These are phyloP conservation scores for Florisuga fusca DNA, from an alignment of 2,797 vertebrate species.

Conservation along the genomic window DNA sequence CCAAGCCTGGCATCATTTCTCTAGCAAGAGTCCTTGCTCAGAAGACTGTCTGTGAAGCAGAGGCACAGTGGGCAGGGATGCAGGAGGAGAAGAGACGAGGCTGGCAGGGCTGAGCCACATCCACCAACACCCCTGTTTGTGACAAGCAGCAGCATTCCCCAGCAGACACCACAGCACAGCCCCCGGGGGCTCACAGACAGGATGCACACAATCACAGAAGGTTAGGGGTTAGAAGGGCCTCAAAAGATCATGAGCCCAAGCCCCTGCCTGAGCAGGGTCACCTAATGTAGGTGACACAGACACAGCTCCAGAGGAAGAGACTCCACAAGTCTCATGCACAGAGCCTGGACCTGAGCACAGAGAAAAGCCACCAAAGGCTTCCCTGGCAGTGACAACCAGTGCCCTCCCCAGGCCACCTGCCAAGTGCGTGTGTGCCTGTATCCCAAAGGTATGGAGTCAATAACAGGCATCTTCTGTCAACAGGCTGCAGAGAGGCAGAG, in stretches of 20 bases:
- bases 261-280: no score
- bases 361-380: neutral
- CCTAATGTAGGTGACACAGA: no score
- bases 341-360: neutral
- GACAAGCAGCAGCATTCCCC: neutral
- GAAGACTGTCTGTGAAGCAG: rapidly evolving
- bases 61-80: neutral
- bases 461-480: neutral
- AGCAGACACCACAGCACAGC: neutral
- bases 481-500: rapidly evolving
- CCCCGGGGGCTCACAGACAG: rapidly evolving
- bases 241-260: no score
- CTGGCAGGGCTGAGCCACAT: rapidly evolving
- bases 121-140: neutral
- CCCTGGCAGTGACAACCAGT: rapidly evolving
- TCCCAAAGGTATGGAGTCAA: neutral
- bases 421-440: rapidly evolving
- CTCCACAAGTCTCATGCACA: neutral
- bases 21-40: neutral
- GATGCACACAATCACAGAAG: neutral
- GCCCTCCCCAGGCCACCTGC: neutral
- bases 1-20: neutral
- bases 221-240: no score
- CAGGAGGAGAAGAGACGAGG: no score
- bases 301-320: no score